Percentiles rank a stretch among this genome's conserved stretches.
Evolutionary conservation across 2,888 invertebrate genomes (phyloP).

Genomic region (Ryuthela nishihirai): DNA sequence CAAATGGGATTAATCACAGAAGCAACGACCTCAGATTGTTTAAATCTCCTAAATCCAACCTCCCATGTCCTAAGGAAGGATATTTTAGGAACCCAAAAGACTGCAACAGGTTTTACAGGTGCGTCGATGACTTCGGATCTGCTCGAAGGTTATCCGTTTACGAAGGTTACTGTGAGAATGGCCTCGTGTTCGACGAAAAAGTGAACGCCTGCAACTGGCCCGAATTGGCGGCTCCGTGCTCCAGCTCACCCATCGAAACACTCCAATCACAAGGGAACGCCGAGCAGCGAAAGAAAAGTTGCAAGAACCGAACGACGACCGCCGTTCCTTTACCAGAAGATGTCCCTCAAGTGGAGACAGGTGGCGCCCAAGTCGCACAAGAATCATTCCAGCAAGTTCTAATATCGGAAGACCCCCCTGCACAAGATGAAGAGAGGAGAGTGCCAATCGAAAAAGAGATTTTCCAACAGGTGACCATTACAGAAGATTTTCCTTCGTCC

Average conservation of each 20-base stretch:
- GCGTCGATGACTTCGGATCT: slow-evolving; percentile 12
- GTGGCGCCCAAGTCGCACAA: too few relatives aligned
- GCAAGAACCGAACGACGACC: not conserved
- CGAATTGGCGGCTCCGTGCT: slow-evolving; percentile 23
- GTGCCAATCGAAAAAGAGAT: slow-evolving; percentile 6
- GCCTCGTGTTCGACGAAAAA: slow-evolving; percentile 32
- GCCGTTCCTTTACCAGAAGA: not conserved
- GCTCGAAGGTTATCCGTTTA: slow-evolving; percentile 3
- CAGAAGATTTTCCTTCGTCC: too few relatives aligned
- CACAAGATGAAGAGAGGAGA: slow-evolving; percentile 1
- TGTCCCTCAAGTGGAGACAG: slow-evolving; percentile 2
- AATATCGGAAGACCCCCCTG: not conserved
- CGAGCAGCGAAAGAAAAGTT: not conserved
- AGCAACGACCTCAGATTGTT: too few relatives aligned
- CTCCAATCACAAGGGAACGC: not conserved
- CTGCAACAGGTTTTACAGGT: slow-evolving; percentile 24
- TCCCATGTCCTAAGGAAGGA: slow-evolving; percentile 2
- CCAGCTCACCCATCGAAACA: not conserved
- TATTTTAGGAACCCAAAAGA: slow-evolving; percentile 25
- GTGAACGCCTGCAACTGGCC: slow-evolving; percentile 33
- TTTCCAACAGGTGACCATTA: too few relatives aligned
- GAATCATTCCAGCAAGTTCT: not conserved
- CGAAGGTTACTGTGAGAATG: slow-evolving; percentile 16
- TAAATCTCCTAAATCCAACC: too few relatives aligned
- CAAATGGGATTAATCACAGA: too few relatives aligned